Base-by-base conservation (phyloP, 2,797 vertebrate genomes). In the Threskiornis aethiopicus region DNA sequence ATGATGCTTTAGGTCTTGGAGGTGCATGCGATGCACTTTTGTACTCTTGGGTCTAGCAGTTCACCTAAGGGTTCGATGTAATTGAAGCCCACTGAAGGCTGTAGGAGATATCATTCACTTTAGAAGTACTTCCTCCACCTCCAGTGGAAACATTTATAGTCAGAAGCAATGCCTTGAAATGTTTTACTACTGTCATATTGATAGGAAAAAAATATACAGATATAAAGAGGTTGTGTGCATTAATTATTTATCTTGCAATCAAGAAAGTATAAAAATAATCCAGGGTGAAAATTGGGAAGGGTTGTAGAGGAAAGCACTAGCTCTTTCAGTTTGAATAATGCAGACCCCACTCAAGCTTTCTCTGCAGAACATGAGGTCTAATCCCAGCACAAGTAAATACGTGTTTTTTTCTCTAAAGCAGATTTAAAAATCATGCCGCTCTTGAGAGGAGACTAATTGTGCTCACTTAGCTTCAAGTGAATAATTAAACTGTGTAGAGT, bases 221-320 rank as follows among this genome's bases (percentile, higher is more conserved):
- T 75, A 22, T 52, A 54, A 76, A 89, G 80, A 82, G 58, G 11
- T 35, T 51, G 28, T 61, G 35, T 67, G 44, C 16, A 16, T 83
- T 86, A 84, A 89, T 94, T 94, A 89, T 95, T 92, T 93, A 73
- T 77, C 41, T 59, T 67, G 59, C 49, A 95, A 78, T 92, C 84
- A 90, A 84, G 59, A 46, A 81, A 73, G 41, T 59, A 71, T 82
- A 77, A 90, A 91, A 95, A 86, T 87, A 95, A 84, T 89, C 57
- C 22, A 47, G 19, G 17, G 20, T 89, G 67, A 86, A 93, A 93
- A 81, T 9, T 71, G 21, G 54, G 70, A 41, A 80, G 61, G 76
- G 16, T 37, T 59, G 15, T 22, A 1, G 75, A 90, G 73, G 35
- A 66, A 73, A 65, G 21, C 12, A 6, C 46, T 65, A 69, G 4